Evolutionary conservation across 2,113 vertebrate species (phyloP).

Genomic region (Balaeniceps rex): DNA sequence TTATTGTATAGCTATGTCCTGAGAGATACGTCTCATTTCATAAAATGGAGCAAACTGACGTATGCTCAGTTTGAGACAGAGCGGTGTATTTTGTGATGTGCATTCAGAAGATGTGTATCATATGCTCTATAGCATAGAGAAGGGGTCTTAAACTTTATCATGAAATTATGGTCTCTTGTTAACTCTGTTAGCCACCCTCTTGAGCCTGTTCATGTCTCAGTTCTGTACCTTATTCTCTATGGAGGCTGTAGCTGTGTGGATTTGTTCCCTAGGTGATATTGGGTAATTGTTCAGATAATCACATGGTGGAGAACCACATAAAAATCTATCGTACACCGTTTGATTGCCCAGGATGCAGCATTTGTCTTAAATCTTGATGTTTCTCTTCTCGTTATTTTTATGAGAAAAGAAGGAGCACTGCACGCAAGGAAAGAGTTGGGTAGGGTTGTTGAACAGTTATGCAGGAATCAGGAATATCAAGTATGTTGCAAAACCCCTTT

Average conservation of each 20-base stretch:
- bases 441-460: neutral
- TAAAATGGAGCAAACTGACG: neutral
- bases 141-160: neutral
- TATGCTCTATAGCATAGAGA: neutral
- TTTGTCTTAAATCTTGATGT: neutral
- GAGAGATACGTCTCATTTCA: neutral
- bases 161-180: neutral
- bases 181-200: neutral
- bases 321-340: accelerated
- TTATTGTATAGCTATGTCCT: neutral
- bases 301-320: neutral
- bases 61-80: neutral
- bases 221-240: neutral
- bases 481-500: neutral
- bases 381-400: neutral
- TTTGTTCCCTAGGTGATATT: neutral
- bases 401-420: neutral
- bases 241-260: neutral
- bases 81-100: neutral
- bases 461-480: neutral
- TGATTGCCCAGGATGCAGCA: neutral
- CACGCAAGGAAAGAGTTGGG: neutral
- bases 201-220: neutral
- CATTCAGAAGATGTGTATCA: neutral
- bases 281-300: neutral